Evolutionary conservation across 2,113 vertebrate genomes (phyloP), one percentile per base, ranked within the genome.

Genomic region (Sebastes schlegelii): DNA sequence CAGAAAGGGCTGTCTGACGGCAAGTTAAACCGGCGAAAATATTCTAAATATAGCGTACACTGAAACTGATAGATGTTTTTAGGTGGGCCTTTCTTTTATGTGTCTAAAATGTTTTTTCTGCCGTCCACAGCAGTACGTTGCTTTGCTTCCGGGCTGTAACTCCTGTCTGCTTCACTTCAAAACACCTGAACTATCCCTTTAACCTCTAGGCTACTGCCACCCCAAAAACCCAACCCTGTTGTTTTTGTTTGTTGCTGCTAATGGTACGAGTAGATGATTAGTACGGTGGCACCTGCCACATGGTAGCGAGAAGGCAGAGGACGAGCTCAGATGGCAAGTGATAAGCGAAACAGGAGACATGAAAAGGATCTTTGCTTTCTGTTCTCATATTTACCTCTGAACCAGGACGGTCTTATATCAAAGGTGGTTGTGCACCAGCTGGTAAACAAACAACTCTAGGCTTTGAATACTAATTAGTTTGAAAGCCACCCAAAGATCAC

Each of bases 281-380:
- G 16, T 46, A 1, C 1, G 8, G 8, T 26, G 23, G 46, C 17
- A 74, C 17, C 81, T 10, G 34, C 17, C 58, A 73, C 69, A 10
- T 2, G 52, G 40, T 14, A 64, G 46, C 4, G 46, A 34, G 51
- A 51, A 45, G 10, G 43, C 23, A 55, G 55, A 48, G 42, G 14
- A 19, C 10, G 45, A 75, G 80, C 75, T 85, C 51, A 60, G 80
- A 54, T 88, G 74, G 72, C 73, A 69, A 76, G 76, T 6, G 43
- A 34, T 19, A 23, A 74, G n/a, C 9, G 85, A 87, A 91, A 93
- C 23, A 6, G 52, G 87, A 92, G 60, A 86, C 48, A 4, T 60
- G 87, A 63, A 86, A 72, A 57, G 9, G 46, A 88, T 87, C 69
- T 77, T 34, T 3, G 9, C 48, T 69, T 14, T 64, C 77, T 73